Evolutionary conservation across 2,888 invertebrate species (phyloP).

Genomic region (Rhynchonema sp.): DNA sequence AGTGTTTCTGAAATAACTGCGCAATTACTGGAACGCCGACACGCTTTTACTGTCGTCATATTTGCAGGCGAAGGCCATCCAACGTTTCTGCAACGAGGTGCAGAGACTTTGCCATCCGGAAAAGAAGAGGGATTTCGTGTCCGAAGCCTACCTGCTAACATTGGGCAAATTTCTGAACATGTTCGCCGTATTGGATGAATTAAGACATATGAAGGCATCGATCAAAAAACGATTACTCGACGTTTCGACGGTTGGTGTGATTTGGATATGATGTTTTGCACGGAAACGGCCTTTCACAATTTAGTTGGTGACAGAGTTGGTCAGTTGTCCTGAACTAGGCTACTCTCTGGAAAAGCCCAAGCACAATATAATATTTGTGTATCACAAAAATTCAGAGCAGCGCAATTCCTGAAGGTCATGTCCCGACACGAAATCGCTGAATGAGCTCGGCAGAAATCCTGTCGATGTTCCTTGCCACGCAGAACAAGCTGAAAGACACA

Average conservation of each 20-base stretch:
- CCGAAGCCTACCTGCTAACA: conserved; percentile 85
- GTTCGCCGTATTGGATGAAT: conserved; percentile 93
- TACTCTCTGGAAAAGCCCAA: too few relatives aligned
- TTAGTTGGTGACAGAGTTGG: not conserved
- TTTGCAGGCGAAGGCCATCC: conserved; percentile 68
- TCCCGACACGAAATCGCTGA: conserved; percentile 65
- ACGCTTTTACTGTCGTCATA: not conserved
- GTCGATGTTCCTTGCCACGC: conserved; percentile 94
- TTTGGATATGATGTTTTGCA: not conserved
- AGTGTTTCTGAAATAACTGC: not conserved
- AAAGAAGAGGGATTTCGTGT: conserved; percentile 91
- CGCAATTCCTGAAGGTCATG: conserved; percentile 59
- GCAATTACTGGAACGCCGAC: not conserved
- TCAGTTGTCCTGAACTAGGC: too few relatives aligned
- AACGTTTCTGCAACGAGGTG: conserved; percentile 82
- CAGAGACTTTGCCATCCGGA: conserved; percentile 85
- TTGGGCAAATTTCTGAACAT: conserved; percentile 96
- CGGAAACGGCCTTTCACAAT: not conserved
- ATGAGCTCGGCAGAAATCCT: conserved; percentile 95
- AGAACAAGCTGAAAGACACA: conserved; percentile 89
- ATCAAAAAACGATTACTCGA: conserved; percentile 98
- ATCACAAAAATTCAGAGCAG: conserved; percentile 63
- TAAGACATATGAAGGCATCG: conserved; percentile 99
- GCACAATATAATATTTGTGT: too few relatives aligned
- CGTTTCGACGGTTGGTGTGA: conserved; percentile 55